phyloP scores from a whole-genome alignment of 1,140 invertebrate species.

The Reticulitermes speratus region DNA sequence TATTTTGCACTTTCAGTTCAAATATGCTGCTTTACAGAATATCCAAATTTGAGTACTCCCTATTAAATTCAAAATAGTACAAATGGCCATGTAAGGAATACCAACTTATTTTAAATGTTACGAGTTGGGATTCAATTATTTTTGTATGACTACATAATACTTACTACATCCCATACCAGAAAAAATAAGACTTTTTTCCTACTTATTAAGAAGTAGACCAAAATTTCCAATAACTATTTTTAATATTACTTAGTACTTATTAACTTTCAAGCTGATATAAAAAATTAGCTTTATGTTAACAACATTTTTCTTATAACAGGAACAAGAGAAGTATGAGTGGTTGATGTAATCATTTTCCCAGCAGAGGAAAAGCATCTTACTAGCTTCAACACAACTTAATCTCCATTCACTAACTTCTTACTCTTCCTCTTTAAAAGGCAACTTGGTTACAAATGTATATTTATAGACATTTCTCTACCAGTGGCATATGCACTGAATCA shows the following conservation, averaged over 20 bases:
- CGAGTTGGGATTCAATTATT: conserved; percentile 24
- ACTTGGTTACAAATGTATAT: neutral
- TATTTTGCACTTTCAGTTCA: conserved; percentile 20
- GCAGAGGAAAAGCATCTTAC: neutral
- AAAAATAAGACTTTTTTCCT: neutral
- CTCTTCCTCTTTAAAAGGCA: neutral
- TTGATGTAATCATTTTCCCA: conserved; percentile 8
- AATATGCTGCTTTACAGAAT: conserved; percentile 17
- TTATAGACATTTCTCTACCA: conserved; percentile 16
- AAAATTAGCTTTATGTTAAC: conserved; percentile 6
- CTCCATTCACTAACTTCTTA: neutral
- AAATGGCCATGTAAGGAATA: conserved; percentile 19
- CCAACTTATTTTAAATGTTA: conserved; percentile 22
- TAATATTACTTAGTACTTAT: conserved; percentile 23
- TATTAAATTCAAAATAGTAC: conserved; percentile 24
- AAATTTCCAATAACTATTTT: conserved; percentile 21
- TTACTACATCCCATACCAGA: conserved; percentile 24
- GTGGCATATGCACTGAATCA: neutral
- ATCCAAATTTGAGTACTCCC: conserved; percentile 11
- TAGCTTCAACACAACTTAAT: neutral
- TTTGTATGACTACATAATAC: conserved; percentile 16
- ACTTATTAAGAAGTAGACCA: conserved; percentile 18
- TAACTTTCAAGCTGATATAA: conserved; percentile 28
- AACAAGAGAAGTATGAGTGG: conserved; percentile 12
- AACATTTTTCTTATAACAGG: conserved; percentile 25